Percentiles rank a stretch among this genome's conserved stretches.
Conservation (phyloP, 1,140 invertebrate genomes). For the Drosophila tani region DNA sequence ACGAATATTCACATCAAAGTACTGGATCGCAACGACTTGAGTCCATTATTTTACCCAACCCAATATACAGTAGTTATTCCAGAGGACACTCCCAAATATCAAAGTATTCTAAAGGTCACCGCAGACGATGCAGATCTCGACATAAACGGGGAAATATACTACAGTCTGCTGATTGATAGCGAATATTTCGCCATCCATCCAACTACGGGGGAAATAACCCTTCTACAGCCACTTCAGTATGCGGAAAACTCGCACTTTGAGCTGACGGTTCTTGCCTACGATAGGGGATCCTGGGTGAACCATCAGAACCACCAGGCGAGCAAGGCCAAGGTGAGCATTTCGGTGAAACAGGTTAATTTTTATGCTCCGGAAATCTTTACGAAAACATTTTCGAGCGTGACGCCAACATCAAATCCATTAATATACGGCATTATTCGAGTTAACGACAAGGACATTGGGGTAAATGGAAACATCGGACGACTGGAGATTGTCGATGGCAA, state of each 20-base stretch:
- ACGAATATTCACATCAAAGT: constrained; percentile 92
- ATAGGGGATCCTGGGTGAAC: constrained; percentile 90
- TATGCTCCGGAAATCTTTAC: constrained; percentile 93
- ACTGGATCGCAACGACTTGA: constrained; percentile 96
- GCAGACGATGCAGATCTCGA: constrained; percentile 98
- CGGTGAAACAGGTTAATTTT: constrained; percentile 93
- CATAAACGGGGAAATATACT: constrained; percentile 98
- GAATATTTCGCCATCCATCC: constrained; percentile 96
- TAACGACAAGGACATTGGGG: constrained; percentile 92
- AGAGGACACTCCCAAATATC: constrained; percentile 94
- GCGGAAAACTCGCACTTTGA: constrained; percentile 89
- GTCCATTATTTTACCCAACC: constrained; percentile 94
- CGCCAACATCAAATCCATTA: constrained; percentile 93
- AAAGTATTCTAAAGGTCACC: constrained; percentile 90
- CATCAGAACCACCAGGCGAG: constrained; percentile 88
- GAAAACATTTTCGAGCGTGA: constrained; percentile 91
- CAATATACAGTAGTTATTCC: constrained; percentile 94
- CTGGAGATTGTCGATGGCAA: constrained; percentile 96
- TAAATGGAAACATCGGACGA: constrained; percentile 92
- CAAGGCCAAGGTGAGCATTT: constrained; percentile 91
- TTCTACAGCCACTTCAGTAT: constrained; percentile 92
- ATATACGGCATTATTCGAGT: constrained; percentile 96
- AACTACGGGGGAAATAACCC: constrained; percentile 94
- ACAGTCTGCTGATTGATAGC: constrained; percentile 93
- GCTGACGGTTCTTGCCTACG: constrained; percentile 92